Evolutionary conservation across 2,888 invertebrate genomes (phyloP), one percentile per base, ranked within the genome.

Genomic region (Protodeltote pygarga): DNA sequence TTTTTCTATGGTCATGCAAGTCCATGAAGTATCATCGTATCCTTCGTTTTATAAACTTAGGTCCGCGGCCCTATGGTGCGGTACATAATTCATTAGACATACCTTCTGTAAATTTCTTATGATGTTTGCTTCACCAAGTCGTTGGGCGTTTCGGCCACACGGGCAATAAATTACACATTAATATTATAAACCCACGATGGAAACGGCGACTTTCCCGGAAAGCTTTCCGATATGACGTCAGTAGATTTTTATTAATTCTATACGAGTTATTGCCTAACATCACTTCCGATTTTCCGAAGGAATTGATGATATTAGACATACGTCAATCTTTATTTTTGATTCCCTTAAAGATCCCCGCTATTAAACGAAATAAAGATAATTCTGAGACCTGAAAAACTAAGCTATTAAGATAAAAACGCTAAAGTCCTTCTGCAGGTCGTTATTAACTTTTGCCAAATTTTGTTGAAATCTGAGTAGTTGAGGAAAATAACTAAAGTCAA

Each of bases 101-200:
- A 44, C 47, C n/a, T n/a, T n/a, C n/a, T 13, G 50, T 78, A 66
- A 76, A 77, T 75, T 70, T 73, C 66, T 71, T 67, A 80, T 76
- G 61, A 65, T 77, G 72, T 80, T 74, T 72, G 65, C 55, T 47
- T 47, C 49, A 27, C 23, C 49, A 59, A 72, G 60, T 50, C 11
- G 33, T 41, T 40, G 53, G 60, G 64, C 57, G 49, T 53, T 51
- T 38, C 58, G 33, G 33, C 55, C 34, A 53, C 57, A 35, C 41
- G 27, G 14, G 6, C 29, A 33, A 52, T 65, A 51, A 45, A 45
- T 45, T 33, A 42, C 21, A 27, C 25, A 47, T 59, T 48, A 59
- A 44, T 67, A 38, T 35, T 55, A 46, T 13, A 40, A 33, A 35
- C 41, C 24, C 32, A 25, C 49, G 25, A 41, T 53, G 55, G 47